phyloP scores from a whole-genome alignment of 2,888 invertebrate genomes.

The Exocentrus adspersus region DNA sequence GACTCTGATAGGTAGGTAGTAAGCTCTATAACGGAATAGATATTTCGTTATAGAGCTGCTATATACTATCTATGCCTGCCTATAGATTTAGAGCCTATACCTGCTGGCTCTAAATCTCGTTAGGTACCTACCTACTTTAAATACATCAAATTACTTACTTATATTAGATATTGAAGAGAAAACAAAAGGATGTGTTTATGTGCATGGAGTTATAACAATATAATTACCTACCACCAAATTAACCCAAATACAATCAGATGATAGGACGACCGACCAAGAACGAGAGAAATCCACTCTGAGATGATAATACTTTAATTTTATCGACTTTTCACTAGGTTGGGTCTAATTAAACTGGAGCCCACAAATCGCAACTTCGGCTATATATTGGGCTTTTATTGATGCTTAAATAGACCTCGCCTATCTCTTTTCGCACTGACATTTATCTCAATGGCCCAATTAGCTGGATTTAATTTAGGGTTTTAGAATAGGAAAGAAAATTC shows the following conservation, averaged over 20 bases:
- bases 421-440: constrained; percentile 17
- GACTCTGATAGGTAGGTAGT: no score
- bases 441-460: constrained; percentile 26
- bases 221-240: neutral
- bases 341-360: constrained; percentile 21
- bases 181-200: no score
- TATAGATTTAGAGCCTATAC: no score
- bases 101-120: no score
- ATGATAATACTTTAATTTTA: constrained; percentile 17
- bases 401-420: constrained; percentile 11
- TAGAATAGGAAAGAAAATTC: constrained; percentile 12
- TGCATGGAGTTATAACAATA: neutral
- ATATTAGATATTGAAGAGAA: no score
- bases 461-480: constrained; percentile 15
- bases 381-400: constrained; percentile 18
- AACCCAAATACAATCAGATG: neutral
- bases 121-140: no score
- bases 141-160: no score
- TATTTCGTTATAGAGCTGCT: no score
- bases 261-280: neutral
- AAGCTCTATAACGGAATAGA: no score
- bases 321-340: constrained; percentile 11
- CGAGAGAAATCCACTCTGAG: neutral
- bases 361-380: constrained; percentile 18
- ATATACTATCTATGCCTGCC: no score